A percentile compares a stretch with the other conserved stretches of the same genome.
These are phyloP conservation scores for Aradophagus sp. DNA, from an alignment of 1,140 invertebrate species.

Conservation along the genomic window DNA sequence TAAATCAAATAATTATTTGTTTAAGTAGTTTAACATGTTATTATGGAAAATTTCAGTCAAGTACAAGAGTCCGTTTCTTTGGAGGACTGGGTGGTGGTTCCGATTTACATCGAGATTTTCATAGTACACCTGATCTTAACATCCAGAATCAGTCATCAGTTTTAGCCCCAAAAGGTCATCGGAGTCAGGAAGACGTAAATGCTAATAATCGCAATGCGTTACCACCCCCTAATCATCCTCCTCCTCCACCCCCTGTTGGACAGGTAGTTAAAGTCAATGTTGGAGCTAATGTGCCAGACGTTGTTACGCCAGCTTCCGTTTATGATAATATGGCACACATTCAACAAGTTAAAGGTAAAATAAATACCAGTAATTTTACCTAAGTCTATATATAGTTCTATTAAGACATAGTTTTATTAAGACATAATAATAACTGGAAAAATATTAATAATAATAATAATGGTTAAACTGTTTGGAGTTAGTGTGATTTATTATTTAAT, in stretches of 20 bases:
- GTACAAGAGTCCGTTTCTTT: slow-evolving; percentile 76
- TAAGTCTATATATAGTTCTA: too few species aligned
- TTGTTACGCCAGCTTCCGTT: slow-evolving; percentile 70
- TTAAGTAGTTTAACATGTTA: too few species aligned
- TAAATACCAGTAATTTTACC: too few species aligned
- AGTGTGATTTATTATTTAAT: too few species aligned
- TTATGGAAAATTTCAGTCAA: slow-evolving; percentile 64
- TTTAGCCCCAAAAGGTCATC: slow-evolving; percentile 77
- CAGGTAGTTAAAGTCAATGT: slow-evolving; percentile 84
- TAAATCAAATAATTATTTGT: too few species aligned
- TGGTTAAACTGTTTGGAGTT: too few species aligned
- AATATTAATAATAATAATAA: too few species aligned
- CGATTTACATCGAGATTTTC: slow-evolving; percentile 88
- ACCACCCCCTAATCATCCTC: slow-evolving; percentile 82
- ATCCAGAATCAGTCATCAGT: slow-evolving; percentile 70
- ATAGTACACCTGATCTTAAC: slow-evolving; percentile 89
- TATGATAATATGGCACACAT: slow-evolving; percentile 74
- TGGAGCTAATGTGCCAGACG: slow-evolving; percentile 69
- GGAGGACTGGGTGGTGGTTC: slow-evolving; percentile 74
- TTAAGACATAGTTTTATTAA: too few species aligned
- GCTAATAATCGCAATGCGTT: slow-evolving; percentile 74
- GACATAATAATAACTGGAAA: too few species aligned
- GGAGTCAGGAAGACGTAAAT: slow-evolving; percentile 86
- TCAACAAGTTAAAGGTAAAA: slow-evolving; percentile 73
- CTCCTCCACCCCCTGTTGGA: slow-evolving; percentile 81